phyloP scores from a whole-genome alignment of 2,797 vertebrate species.

The Argya squamiceps region DNA sequence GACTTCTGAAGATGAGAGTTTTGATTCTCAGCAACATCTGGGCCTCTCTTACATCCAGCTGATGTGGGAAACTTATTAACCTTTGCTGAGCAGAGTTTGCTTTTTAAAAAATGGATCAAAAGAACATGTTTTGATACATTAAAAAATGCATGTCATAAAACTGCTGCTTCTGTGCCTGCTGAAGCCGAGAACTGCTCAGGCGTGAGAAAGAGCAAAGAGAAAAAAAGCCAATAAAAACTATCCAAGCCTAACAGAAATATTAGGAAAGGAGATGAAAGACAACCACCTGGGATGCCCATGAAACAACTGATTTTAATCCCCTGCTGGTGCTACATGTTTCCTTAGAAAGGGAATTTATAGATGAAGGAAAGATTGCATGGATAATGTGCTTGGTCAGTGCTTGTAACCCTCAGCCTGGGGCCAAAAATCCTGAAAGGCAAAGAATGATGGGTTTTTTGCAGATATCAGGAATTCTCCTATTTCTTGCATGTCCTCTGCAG shows the following conservation, averaged over 20 bases:
- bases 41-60: not conserved
- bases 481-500: not conserved
- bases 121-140: slow-evolving; percentile 26
- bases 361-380: not conserved
- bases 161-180: not conserved
- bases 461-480: not conserved
- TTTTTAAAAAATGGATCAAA: slow-evolving; percentile 26
- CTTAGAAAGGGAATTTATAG: not conserved
- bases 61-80: not conserved
- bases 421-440: not conserved
- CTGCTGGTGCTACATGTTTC: not conserved
- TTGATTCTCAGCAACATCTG: not conserved
- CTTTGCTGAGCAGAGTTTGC: not conserved
- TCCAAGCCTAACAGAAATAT: slow-evolving; percentile 41
- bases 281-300: not conserved
- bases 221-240: not conserved
- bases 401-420: not conserved
- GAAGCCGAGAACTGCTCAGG: slow-evolving; percentile 17
- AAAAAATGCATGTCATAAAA: slow-evolving; percentile 25
- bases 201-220: not conserved
- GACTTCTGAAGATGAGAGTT: not conserved
- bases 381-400: not conserved
- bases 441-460: not conserved
- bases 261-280: slow-evolving; percentile 25
- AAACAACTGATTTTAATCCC: slow-evolving; percentile 3